Evolutionary conservation across 1,140 invertebrate species (phyloP).

Genomic region (Drosophila biarmipes): DNA sequence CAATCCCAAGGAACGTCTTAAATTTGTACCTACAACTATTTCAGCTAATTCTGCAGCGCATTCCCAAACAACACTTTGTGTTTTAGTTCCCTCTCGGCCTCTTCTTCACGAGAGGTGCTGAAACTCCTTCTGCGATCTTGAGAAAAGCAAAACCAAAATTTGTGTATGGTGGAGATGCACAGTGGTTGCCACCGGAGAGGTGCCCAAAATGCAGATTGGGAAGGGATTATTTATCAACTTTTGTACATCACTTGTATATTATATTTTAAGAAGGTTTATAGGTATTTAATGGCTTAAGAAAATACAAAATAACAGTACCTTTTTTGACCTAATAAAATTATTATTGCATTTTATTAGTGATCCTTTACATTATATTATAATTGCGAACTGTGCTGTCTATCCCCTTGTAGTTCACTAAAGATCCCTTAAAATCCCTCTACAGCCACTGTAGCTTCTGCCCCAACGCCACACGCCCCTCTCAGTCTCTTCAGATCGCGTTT

Average conservation of each 20-base stretch:
- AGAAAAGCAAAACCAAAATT: constrained; percentile 49
- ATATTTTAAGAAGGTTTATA: too few species aligned
- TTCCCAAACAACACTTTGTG: constrained; percentile 65
- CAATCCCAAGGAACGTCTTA: constrained; percentile 54
- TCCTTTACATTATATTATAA: too few species aligned
- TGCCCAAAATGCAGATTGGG: too few species aligned
- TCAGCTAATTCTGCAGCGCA: constrained; percentile 77
- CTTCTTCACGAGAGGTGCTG: constrained; percentile 59
- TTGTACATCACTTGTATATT: too few species aligned
- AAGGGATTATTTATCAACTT: too few species aligned
- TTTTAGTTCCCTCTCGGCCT: constrained; percentile 24
- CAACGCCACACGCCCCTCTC: constrained; percentile 1
- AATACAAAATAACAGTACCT: too few species aligned
- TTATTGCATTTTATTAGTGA: too few species aligned
- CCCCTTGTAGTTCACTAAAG: not conserved
- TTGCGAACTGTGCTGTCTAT: too few species aligned
- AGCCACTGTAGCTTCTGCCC: constrained; percentile 41
- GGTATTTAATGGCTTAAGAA: too few species aligned
- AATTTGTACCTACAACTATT: constrained; percentile 83
- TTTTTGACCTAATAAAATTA: too few species aligned
- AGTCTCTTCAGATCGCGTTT: constrained; percentile 42
- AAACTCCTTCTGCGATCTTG: constrained; percentile 58
- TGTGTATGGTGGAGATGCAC: constrained; percentile 38
- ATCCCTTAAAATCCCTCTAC: not conserved
- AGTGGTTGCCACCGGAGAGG: constrained; percentile 2